Evolutionary conservation across 2,113 vertebrate species (phyloP).

Genomic region (Gymnocephalus cernua): DNA sequence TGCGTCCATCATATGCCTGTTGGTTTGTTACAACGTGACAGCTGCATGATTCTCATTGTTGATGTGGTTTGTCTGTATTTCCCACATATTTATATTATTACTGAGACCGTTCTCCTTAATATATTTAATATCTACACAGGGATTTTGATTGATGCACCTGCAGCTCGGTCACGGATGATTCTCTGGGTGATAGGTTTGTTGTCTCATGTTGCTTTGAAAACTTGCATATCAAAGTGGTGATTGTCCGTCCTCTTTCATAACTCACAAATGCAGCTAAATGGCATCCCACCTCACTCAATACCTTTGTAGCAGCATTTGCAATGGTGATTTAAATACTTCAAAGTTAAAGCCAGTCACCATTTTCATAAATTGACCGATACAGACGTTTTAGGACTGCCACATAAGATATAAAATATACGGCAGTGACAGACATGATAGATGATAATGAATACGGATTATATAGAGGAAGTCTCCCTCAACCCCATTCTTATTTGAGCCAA

Average conservation of each 20-base stretch:
- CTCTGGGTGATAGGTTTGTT: constrained; percentile 18
- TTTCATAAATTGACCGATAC: background rate
- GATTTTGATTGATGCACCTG: constrained; percentile 47
- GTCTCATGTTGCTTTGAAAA: constrained; percentile 56
- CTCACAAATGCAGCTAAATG: constrained; percentile 36
- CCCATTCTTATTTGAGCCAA: background rate
- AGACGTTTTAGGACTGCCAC: background rate
- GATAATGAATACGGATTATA: background rate
- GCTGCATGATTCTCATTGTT: background rate
- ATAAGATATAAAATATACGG: constrained; percentile 5
- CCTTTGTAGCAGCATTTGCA: constrained; percentile 45
- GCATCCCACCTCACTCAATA: constrained; percentile 33
- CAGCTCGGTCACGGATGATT: constrained; percentile 32
- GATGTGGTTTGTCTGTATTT: background rate
- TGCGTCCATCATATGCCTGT: too few species aligned
- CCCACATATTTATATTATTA: background rate
- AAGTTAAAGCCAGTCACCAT: constrained; percentile 11
- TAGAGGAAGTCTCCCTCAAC: background rate
- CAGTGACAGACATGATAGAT: background rate
- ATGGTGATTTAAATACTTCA: constrained; percentile 55
- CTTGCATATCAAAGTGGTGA: constrained; percentile 52
- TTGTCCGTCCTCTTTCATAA: constrained; percentile 38
- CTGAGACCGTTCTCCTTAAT: background rate
- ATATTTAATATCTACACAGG: constrained; percentile 24
- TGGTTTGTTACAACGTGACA: background rate